Base-by-base conservation (phyloP, 2,797 vertebrate genomes). In the Peromyscus aztecus region DNA sequence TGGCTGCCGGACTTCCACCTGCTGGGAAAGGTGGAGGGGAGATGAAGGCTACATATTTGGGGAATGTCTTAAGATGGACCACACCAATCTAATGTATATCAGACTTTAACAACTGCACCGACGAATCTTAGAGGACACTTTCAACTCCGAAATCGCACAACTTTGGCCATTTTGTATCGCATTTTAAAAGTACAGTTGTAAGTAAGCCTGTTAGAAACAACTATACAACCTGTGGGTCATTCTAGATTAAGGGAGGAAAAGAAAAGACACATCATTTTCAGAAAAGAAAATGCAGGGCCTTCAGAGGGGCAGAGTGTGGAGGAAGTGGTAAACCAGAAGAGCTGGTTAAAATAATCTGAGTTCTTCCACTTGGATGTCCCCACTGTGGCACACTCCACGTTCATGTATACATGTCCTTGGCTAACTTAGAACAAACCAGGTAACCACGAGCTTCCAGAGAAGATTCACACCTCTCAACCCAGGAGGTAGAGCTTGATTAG, bases 171-270 rank as follows among this genome's bases (percentile, higher is more conserved):
- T 87, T 81, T 73, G 59, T 14, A 43, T 91, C 84, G 31, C 29
- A 77, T 80, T 92, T 83, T 59, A 59, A 34, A 59, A 52, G 55
- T 69, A 14, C 17, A 77, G 57, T 86, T 76, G 75, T 91, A 91
- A 96, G 89, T n/a, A 94, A 87, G 55, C 10, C 67, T 89, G 75
- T 75, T 69, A 86, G 67, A 92, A 96, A 83, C 40, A 77, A 85
- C 19, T 43, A 37, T 43, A 31, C 4, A 57, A 55, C 19, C 40
- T 49, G 19, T 93, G 71, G 63, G 65, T 91, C 61, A 87, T 49
- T 84, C 49, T 46, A 90, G 19, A 84, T 91, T 69, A 87, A 89
- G 88, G 88, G 71, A 21, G 19, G 19, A 0, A 4, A 67, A 14
- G 77, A 29, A 59, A 31, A 17, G 52, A 71, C 52, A 80, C 6